Conservation (phyloP, 2,113 vertebrate genomes). For the Microcebus tavaratra region DNA sequence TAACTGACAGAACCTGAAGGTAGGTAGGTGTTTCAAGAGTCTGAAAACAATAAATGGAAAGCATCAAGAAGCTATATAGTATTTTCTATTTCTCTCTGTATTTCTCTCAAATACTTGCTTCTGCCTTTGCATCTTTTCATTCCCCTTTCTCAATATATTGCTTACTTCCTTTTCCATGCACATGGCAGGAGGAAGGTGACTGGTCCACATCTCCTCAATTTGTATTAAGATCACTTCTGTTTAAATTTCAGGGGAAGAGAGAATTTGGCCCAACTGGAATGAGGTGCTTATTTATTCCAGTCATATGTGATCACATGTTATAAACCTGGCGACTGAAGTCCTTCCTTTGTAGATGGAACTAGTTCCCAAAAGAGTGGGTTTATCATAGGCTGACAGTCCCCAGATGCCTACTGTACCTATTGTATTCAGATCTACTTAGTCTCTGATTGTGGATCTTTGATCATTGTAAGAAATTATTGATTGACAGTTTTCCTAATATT, state of each 20-base stretch:
- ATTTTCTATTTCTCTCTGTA: not conserved
- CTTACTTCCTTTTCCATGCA: not conserved
- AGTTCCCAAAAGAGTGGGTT: not conserved
- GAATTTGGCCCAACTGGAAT: not conserved
- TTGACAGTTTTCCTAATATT: not conserved
- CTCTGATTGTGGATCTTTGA: not conserved
- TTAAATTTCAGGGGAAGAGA: not conserved
- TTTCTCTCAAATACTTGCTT: not conserved
- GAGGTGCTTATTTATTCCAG: not conserved
- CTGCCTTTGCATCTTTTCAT: not conserved
- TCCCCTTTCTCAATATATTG: not conserved
- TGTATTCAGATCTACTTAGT: not conserved
- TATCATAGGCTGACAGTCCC: not conserved
- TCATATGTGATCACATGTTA: not conserved
- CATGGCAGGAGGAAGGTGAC: not conserved
- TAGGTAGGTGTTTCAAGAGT: not conserved
- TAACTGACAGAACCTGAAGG: not conserved
- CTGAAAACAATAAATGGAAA: not conserved
- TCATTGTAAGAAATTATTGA: not conserved
- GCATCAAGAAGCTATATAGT: not conserved
- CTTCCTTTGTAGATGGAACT: not conserved
- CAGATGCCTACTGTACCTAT: not conserved
- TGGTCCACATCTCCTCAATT: not conserved
- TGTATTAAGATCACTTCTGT: not conserved
- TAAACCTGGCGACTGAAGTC: not conserved